Evolutionary conservation across 2,113 vertebrate genomes (phyloP), one percentile per base, ranked within the genome.

Genomic region (Sceloporus undulatus): DNA sequence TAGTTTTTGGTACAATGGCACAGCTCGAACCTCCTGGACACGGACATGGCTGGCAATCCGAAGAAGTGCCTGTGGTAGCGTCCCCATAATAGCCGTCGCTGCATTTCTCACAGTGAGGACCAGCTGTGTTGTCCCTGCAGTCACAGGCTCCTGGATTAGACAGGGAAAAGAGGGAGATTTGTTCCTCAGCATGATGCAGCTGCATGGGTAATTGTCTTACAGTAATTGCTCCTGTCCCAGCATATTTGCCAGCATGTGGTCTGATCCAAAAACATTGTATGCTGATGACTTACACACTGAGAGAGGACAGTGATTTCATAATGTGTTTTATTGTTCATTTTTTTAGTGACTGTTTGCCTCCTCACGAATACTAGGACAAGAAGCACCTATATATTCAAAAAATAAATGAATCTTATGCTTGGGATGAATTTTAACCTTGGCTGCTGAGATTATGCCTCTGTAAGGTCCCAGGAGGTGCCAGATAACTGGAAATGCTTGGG

Each of bases 1-100:
- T 97, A 0, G 98, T 98, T 90, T 95, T 98, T 25, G 98, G 98
- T 27, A 99, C 98, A 0, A 98, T 77, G 1, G 98, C 98, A 87
- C 99, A 99, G 84, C 98, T 98, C 0, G 98, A 98, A 52, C 96
- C 95, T 0, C 96, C 94, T 0, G 99, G 99, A 84, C 99, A 99
- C 0, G 99, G 99, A 70, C 99, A 99, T 0, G 97, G 96, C 88
- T 97, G 94, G 91, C 99, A 99, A 93, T 99, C 98, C 0, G 86
- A 92, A 1, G 96, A 70, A 0, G 96, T 97, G n/a, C 98, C 98
- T 0, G 74, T 59, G 0, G 98, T 98, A 0, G 98, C 97, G 25
- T 99, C 98, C 1, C 99, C 99, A 0, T 99, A 99, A 95, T 97
- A 99, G 7, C 99, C 98, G 4, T 99, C 98, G 0, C 92, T 92